Evolutionary conservation across 30 jellyfish, hydroid and myxozoan species (phyloP), one percentile per base, ranked within the genome.

Genomic region (Sanderia malayensis): DNA sequence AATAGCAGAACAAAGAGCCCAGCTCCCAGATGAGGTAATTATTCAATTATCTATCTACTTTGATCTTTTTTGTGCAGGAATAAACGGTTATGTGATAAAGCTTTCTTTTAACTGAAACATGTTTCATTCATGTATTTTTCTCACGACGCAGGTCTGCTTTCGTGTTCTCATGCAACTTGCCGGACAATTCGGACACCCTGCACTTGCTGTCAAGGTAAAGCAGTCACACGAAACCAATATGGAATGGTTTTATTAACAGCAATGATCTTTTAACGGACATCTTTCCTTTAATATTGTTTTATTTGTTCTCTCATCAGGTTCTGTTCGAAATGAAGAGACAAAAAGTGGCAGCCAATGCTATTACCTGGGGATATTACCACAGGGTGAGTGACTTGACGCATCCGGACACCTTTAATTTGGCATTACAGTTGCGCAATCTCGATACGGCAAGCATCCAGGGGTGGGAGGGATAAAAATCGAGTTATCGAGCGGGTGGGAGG

Each of bases 131-230:
- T n/a, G n/a, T n/a, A n/a, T n/a, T n/a, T n/a, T n/a, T n/a, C n/a
- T n/a, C n/a, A n/a, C n/a, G n/a, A 58, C 55, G 31, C 37, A 92
- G 98, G 98, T 92, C 41, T 92, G 98, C 68, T 92, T 74, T 68
- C 86, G 98, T 22, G 98, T 92, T 29, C 67, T 92, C 81, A 92
- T 92, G 95, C 98, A 81, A 55, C 84, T 92, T 52, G 92, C 98
- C 49, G 98, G 98, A 34, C 98, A 92, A 80, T 92, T 81, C 71
- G 86, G 86, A 8, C 98, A 92, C 67, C 98, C 98, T 15, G 98
- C 98, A 10, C 76, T 92, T 2, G 98, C 98, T 55, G 98, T 92
- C 44, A 92, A 92, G 87, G 96, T 83, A 67, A n/a, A 70, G n/a
- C n/a, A n/a, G n/a, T n/a, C n/a, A n/a, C n/a, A n/a, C n/a, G n/a